These are phyloP conservation scores for Cremastobaeus sp. DNA, from an alignment of 2,888 invertebrate genomes.

Conservation along the genomic window DNA sequence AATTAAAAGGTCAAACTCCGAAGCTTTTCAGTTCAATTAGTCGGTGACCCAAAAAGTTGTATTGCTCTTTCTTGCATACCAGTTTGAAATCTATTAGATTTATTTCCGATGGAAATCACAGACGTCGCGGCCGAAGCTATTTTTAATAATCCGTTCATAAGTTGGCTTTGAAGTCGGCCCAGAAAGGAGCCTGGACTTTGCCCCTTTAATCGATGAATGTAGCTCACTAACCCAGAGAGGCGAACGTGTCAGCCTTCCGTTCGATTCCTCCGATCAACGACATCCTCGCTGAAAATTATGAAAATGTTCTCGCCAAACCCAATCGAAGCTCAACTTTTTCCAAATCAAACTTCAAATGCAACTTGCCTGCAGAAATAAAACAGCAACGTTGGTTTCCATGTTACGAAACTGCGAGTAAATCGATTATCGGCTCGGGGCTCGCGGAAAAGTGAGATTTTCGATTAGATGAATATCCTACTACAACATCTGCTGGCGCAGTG, in stretches of 20 bases:
- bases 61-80: neutral
- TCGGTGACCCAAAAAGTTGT: neutral
- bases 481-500: constrained; percentile 26
- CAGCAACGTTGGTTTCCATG: too few relatives aligned
- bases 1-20: neutral
- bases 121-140: too few relatives aligned
- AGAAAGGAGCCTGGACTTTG: constrained; percentile 11
- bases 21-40: constrained; percentile 8
- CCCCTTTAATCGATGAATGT: constrained; percentile 13
- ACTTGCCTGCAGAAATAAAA: too few relatives aligned
- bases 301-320: too few relatives aligned
- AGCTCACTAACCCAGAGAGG: constrained; percentile 32
- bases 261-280: too few relatives aligned
- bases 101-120: too few relatives aligned
- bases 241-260: constrained; percentile 8
- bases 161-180: constrained; percentile 16
- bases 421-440: constrained; percentile 32
- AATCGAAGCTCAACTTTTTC: too few relatives aligned
- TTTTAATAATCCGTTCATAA: too few relatives aligned
- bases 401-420: constrained; percentile 15
- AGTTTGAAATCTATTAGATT: neutral
- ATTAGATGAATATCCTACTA: constrained; percentile 38
- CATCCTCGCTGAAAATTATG: too few relatives aligned
- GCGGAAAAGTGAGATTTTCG: constrained; percentile 30
- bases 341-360: too few relatives aligned